Base-by-base conservation (phyloP, 2,888 invertebrate genomes). In the Notocelia uddmanniana region DNA sequence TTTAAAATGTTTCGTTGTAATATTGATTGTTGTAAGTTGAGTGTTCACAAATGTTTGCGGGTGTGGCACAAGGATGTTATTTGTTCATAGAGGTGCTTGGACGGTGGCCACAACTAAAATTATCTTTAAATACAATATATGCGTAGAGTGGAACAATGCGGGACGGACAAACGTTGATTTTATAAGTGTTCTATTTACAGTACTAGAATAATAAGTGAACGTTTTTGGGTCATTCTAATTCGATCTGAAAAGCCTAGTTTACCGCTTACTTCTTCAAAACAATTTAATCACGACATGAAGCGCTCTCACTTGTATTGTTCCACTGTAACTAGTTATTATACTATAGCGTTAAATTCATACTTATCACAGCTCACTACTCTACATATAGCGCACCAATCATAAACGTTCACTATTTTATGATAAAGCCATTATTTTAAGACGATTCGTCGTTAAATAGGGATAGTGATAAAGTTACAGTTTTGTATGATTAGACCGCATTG, bases 321-420 rank as follows among this genome's bases (percentile, higher is more conserved):
- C 63, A 50, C 52, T 59, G 26, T 41, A 55, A 19, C 19, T 72
- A 72, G 52, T 59, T 55, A 69, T 59, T 55, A 69, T 71, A 59
- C 68, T 52, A 69, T 76, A 67, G 74, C 34, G 23, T 67, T 59
- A 66, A 59, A 62, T 67, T 75, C 63, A 74, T 75, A 73, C 75
- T 79, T 69, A 58, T 76, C 75, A 78, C 74, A 76, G 59, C 76
- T 74, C 76, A 79, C 76, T 73, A 45, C 45, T 71, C 52, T 71
- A 71, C 66, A 79, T 68, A 54, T 66, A 64, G 41, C 66, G 73
- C 73, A 73, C 73, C 48, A 34, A 54, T 55, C 63, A 45, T 73
- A 64, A 63, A 19, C 52, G 34, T 69, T 59, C 59, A 71, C 41
- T 59, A 66, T 60, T 59, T 59, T 67, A 71, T 55, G 55, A 50